phyloP scores from a whole-genome alignment of 1,140 invertebrate genomes.

The Oryzaephilus surinamensis region DNA sequence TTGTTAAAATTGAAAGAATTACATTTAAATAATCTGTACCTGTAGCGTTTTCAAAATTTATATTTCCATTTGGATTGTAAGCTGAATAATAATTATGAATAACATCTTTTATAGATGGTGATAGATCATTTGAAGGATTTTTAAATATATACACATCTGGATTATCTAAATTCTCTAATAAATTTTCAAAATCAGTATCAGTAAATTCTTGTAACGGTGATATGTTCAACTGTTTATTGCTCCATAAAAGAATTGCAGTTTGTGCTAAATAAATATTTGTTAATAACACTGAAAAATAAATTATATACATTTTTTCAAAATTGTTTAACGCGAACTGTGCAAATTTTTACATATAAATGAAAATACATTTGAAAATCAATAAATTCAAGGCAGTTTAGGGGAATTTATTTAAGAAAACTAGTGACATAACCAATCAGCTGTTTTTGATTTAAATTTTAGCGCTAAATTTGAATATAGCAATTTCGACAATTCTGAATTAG shows the following conservation, averaged over 20 bases:
- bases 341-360: slow-evolving; percentile 1
- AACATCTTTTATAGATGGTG: no score
- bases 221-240: slow-evolving; percentile 22
- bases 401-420: background rate
- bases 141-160: slow-evolving; percentile 20
- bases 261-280: slow-evolving; percentile 13
- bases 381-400: background rate
- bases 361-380: slow-evolving; percentile 6
- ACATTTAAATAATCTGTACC: slow-evolving; percentile 15
- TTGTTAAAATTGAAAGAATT: slow-evolving; percentile 5
- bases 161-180: slow-evolving; percentile 17
- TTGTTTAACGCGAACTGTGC: no score
- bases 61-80: slow-evolving; percentile 25
- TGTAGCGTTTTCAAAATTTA: slow-evolving; percentile 16
- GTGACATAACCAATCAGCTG: background rate
- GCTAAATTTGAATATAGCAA: no score
- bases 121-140: no score
- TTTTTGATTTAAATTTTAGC: no score
- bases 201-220: slow-evolving; percentile 23
- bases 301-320: background rate
- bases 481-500: no score
- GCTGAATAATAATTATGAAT: no score
- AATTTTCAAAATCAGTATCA: slow-evolving; percentile 19
- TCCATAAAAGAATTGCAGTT: slow-evolving; percentile 24
- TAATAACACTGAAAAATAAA: background rate